Evolutionary conservation across 2,113 vertebrate genomes (phyloP), one percentile per base, ranked within the genome.

Genomic region (Ahaetulla prasina): DNA sequence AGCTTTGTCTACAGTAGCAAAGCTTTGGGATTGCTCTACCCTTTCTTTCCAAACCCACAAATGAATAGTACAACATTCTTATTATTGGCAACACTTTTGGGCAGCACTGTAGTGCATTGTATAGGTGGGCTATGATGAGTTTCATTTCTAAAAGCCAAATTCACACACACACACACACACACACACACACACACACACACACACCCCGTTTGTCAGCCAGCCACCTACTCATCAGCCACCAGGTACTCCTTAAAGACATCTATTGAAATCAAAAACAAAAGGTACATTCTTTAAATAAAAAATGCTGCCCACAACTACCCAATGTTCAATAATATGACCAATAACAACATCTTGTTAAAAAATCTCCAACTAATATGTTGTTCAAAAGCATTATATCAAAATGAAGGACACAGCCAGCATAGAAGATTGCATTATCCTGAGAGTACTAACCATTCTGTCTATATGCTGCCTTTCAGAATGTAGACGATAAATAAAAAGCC

Each of bases 11-110:
- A 27, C 50, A n/a, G 55, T 11, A 47, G 88, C 5, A 22, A 47
- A 88, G 14, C 50, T 90, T 90, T 0, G 89, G 39, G 84, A 74
- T 84, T 92, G 80, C 90, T 90, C 86, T 88, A 47, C 95, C 94
- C 95, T 95, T 94, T 93, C 89, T 95, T 95, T 93, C 85, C 93
- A 93, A 91, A n/a, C 6, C 16, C 6, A 68, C 89, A 93, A 84
- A 85, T 0, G 0, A 90, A 10, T 9, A 5, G 68, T 25, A n/a
- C 30, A 10, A 5, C 7, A 87, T 22, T 50, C 49, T 87, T 87
- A 52, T 52, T 87, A 87, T 20, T 30, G 49, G 16, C 7, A 87
- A 87, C n/a, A 87, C 18, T 52, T 87, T 89, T 39, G 8, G 3
- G 11, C 20, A 11, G 89, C 30, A 35, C 4, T 88, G 6, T 20